Evolutionary conservation across 2,797 vertebrate species (phyloP).

Genomic region (Threskiornis aethiopicus): DNA sequence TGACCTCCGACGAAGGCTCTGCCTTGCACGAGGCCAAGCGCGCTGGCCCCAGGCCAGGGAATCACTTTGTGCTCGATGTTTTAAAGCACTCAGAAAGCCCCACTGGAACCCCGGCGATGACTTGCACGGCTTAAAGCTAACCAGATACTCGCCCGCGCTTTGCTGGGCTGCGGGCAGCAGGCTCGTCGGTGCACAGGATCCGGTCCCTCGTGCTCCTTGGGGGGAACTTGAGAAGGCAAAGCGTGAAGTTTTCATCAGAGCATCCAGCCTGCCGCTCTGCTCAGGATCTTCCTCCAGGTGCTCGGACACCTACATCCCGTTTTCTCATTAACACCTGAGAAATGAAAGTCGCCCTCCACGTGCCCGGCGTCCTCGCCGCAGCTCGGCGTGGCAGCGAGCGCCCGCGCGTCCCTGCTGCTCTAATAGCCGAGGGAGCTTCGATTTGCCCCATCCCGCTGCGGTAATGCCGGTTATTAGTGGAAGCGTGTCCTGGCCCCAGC

Average conservation of each 20-base stretch:
- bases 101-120: background rate
- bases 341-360: background rate
- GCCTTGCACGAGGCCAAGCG: background rate
- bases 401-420: background rate
- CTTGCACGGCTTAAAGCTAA: background rate
- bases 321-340: background rate
- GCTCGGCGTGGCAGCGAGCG: background rate
- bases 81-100: background rate
- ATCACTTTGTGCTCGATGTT: background rate
- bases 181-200: rapidly evolving
- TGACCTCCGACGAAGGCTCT: background rate
- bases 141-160: background rate
- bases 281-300: background rate
- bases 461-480: background rate
- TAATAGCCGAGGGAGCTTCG: background rate
- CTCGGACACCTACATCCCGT: rapidly evolving
- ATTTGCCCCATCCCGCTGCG: background rate
- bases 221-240: background rate
- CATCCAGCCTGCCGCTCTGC: background rate
- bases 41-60: background rate
- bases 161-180: background rate
- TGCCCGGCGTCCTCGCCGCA: background rate
- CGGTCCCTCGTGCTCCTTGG: rapidly evolving
- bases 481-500: background rate
- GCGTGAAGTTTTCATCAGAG: background rate